A percentile compares a stretch with the other conserved stretches of the same genome.
phyloP scores from a whole-genome alignment of 2,797 vertebrate genomes.

The Mormyrops boulengeri region DNA sequence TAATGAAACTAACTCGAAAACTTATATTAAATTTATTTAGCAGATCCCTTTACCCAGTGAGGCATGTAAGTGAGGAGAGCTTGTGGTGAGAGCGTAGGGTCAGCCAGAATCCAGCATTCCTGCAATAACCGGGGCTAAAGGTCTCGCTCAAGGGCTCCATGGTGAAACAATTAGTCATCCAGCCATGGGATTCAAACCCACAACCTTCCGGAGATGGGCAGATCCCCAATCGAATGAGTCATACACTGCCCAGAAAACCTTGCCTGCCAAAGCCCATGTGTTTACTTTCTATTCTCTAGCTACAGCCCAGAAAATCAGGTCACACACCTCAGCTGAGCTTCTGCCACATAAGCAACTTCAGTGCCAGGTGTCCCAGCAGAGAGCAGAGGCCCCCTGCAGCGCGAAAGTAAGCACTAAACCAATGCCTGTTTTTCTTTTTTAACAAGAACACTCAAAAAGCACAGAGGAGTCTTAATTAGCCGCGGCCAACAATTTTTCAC shows the following conservation, averaged over 20 bases:
- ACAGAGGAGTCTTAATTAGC: constrained; percentile 7
- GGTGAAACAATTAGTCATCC: neutral
- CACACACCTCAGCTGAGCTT: neutral
- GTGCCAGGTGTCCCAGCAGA: constrained; percentile 1
- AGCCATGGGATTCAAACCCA: neutral
- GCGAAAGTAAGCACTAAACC: neutral
- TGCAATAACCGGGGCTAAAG: neutral
- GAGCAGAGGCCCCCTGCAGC: neutral
- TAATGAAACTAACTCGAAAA: neutral
- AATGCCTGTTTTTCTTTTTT: neutral
- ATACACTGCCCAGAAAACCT: neutral
- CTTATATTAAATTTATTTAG: neutral
- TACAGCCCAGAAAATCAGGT: neutral
- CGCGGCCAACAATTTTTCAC: neutral
- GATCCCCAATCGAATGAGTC: neutral
- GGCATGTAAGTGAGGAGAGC: neutral
- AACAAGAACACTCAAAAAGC: neutral
- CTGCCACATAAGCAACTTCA: constrained; percentile 23
- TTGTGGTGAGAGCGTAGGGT: neutral
- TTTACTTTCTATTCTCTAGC: neutral
- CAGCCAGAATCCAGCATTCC: neutral
- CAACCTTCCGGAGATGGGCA: neutral
- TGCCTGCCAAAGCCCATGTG: neutral
- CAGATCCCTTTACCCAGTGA: neutral
- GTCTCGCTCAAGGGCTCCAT: neutral